Percentiles rank a stretch among this genome's conserved stretches.
phyloP scores from a whole-genome alignment of 2,113 vertebrate genomes.

The Scomber scombrus region DNA sequence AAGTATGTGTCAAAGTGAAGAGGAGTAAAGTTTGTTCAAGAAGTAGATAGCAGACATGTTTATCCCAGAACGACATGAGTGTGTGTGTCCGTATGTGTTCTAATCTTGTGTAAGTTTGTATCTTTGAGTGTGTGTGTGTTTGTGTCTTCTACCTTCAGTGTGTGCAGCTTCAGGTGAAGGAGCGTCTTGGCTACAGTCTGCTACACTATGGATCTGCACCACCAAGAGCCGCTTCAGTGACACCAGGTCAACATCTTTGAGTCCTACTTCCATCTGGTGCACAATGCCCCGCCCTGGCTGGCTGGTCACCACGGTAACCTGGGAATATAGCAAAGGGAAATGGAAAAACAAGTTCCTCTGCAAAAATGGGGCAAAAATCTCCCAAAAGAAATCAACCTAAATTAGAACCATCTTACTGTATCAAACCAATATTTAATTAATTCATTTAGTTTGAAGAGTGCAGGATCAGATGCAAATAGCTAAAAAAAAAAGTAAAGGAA shows the following conservation, averaged over 20 bases:
- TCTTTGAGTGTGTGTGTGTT: neutral
- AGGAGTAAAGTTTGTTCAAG: slow-evolving; percentile 22
- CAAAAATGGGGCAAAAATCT: neutral
- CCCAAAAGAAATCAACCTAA: neutral
- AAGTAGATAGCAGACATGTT: slow-evolving; percentile 24
- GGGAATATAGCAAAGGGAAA: slow-evolving; percentile 12
- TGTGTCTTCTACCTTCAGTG: slow-evolving; percentile 67
- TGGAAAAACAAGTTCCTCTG: neutral
- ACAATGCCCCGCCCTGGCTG: slow-evolving; percentile 84
- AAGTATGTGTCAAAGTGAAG: slow-evolving; percentile 18
- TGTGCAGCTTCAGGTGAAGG: slow-evolving; percentile 55
- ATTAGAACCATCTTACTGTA: neutral
- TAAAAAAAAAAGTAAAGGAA: neutral
- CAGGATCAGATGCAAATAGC: neutral
- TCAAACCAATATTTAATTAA: too few relatives aligned
- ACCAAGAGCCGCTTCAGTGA: slow-evolving; percentile 88
- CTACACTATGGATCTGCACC: slow-evolving; percentile 81
- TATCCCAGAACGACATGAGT: too few relatives aligned
- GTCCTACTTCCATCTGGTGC: slow-evolving; percentile 85
- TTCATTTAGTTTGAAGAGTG: neutral
- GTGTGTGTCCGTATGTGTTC: neutral
- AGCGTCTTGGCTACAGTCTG: slow-evolving; percentile 62
- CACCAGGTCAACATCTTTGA: slow-evolving; percentile 86
- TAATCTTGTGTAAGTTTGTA: neutral
- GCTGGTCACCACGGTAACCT: slow-evolving; percentile 93